These are phyloP conservation scores for Alsophila aescularia DNA, from an alignment of 2,888 invertebrate genomes.

Conservation along the genomic window DNA sequence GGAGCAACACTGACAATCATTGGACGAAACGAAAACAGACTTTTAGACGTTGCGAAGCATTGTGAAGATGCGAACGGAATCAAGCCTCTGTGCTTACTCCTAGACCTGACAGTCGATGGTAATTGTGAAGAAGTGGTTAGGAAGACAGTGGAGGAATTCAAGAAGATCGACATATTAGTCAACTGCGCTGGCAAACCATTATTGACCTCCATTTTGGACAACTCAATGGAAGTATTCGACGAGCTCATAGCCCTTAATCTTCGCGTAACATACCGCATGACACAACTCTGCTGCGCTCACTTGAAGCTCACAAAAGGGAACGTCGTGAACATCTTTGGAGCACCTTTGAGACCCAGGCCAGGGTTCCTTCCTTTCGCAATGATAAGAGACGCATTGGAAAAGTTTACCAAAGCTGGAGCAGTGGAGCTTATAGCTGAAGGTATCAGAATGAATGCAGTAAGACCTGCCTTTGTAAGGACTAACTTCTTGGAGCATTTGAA, in stretches of 20 bases:
- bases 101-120: slow-evolving; percentile 54
- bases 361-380: slow-evolving; percentile 60
- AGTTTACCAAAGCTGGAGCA: slow-evolving; percentile 61
- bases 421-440: slow-evolving; percentile 61
- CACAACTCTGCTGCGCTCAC: slow-evolving; percentile 58
- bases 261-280: slow-evolving; percentile 61
- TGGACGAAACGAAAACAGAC: slow-evolving; percentile 58
- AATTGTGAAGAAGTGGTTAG: slow-evolving; percentile 59
- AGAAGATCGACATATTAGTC: slow-evolving; percentile 57
- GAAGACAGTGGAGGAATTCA: slow-evolving; percentile 56
- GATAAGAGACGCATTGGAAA: slow-evolving; percentile 59
- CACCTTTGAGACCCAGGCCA: slow-evolving; percentile 54
- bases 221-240: slow-evolving; percentile 58
- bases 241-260: slow-evolving; percentile 60
- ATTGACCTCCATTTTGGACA: slow-evolving; percentile 60
- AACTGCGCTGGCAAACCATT: slow-evolving; percentile 62
- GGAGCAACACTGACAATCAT: slow-evolving; percentile 58
- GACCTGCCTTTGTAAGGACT: slow-evolving; percentile 65
- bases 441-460: slow-evolving; percentile 65
- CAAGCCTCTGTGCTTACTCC: slow-evolving; percentile 53
- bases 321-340: slow-evolving; percentile 60
- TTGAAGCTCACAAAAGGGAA: slow-evolving; percentile 61
- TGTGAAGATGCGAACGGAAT: slow-evolving; percentile 52
- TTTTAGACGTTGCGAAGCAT: slow-evolving; percentile 49
- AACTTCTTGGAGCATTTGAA: slow-evolving; percentile 61